phyloP scores from a whole-genome alignment of 2,888 invertebrate species.

The Drosophila ustulata region DNA sequence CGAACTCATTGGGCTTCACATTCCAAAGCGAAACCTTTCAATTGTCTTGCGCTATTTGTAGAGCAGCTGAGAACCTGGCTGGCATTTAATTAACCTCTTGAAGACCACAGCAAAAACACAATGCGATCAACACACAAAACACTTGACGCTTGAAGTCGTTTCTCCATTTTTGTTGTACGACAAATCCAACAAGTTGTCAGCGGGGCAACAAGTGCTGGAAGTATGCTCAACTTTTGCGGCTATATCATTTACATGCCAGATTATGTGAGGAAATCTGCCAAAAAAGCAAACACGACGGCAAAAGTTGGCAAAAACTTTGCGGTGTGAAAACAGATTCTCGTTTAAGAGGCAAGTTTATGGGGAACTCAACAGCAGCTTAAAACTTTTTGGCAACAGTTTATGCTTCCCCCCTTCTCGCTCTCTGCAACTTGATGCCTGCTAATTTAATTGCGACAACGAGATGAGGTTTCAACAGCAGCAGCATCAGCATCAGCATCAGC shows the following conservation, averaged over 20 bases:
- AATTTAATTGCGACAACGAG: constrained; percentile 74
- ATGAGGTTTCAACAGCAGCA: constrained; percentile 37
- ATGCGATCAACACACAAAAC: constrained; percentile 6
- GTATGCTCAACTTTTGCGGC: constrained; percentile 65
- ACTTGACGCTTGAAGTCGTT: not conserved
- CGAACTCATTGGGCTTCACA: constrained; percentile 14
- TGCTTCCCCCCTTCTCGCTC: constrained; percentile 11
- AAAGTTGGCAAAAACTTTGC: constrained; percentile 60
- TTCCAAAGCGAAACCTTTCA: constrained; percentile 21
- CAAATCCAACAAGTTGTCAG: constrained; percentile 44
- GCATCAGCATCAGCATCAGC: constrained; percentile 18
- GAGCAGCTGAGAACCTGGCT: not conserved
- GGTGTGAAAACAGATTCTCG: constrained; percentile 63
- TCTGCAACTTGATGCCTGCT: constrained; percentile 46
- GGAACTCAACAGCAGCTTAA: constrained; percentile 74
- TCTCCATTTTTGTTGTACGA: not conserved
- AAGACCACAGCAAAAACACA: not conserved
- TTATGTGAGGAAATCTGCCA: constrained; percentile 63
- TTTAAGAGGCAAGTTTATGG: constrained; percentile 35
- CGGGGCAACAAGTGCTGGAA: constrained; percentile 55
- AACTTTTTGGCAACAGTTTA: constrained; percentile 77
- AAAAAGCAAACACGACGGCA: constrained; percentile 49
- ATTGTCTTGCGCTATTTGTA: constrained; percentile 11
- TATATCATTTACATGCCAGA: constrained; percentile 72
- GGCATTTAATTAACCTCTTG: constrained; percentile 15